phyloP scores from a whole-genome alignment of 2,113 vertebrate genomes.

The Eleginops maclovinus region DNA sequence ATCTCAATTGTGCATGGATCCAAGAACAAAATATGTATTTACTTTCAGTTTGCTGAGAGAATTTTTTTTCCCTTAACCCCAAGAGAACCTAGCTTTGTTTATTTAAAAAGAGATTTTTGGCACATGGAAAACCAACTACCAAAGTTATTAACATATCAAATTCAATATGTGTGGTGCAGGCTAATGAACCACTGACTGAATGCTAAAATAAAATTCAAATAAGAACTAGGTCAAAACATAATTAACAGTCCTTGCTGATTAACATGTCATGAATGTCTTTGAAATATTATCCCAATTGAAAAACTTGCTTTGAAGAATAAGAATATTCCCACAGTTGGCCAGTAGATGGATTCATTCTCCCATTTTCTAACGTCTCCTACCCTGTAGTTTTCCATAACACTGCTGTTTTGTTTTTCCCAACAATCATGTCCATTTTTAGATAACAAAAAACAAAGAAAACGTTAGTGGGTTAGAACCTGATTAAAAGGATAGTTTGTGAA shows the following conservation, averaged over 20 bases:
- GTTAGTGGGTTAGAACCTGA: neutral
- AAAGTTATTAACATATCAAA: slow-evolving; percentile 62
- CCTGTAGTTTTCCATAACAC: slow-evolving; percentile 45
- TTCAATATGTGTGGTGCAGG: neutral
- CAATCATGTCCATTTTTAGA: slow-evolving; percentile 3
- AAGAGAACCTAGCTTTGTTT: slow-evolving; percentile 20
- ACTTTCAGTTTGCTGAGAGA: slow-evolving; percentile 11
- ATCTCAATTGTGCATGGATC: slow-evolving; percentile 22
- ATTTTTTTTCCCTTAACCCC: neutral
- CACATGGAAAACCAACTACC: slow-evolving; percentile 51
- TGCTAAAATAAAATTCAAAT: slow-evolving; percentile 49
- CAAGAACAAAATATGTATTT: slow-evolving; percentile 39
- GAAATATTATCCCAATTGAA: neutral
- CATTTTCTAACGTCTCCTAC: slow-evolving; percentile 27
- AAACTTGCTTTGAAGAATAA: neutral
- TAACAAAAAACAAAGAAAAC: slow-evolving; percentile 7
- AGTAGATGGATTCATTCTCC: slow-evolving; percentile 66
- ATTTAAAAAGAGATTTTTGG: neutral
- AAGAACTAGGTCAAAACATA: slow-evolving; percentile 32
- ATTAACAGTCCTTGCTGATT: slow-evolving; percentile 33
- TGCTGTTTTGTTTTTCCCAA: slow-evolving; percentile 2
- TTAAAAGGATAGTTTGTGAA: neutral
- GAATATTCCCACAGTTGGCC: slow-evolving; percentile 35
- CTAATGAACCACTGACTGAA: slow-evolving; percentile 49
- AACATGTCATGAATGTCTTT: slow-evolving; percentile 45